Evolutionary conservation across 2,797 vertebrate species (phyloP).

Genomic region (Acestrorhynchus altus): DNA sequence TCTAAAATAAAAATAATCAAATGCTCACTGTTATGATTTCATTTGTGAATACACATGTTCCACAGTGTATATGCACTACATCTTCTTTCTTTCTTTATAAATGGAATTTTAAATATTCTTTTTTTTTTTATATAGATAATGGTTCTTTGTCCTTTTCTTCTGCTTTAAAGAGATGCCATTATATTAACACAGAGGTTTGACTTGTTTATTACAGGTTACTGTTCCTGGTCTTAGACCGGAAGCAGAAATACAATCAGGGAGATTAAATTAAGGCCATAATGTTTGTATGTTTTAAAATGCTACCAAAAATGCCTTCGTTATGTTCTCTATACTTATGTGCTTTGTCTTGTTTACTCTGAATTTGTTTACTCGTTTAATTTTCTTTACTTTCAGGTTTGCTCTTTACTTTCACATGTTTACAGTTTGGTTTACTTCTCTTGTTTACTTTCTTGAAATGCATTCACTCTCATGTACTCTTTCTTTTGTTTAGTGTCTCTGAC

Average conservation of each 20-base stretch:
- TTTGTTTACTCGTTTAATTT: too few relatives aligned
- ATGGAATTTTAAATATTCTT: background rate
- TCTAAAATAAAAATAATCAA: too few relatives aligned
- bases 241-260: too few relatives aligned
- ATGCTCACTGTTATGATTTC: too few relatives aligned
- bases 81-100: background rate
- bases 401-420: too few relatives aligned
- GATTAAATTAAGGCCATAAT: background rate
- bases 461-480: background rate
- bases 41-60: too few relatives aligned
- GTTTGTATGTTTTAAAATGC: background rate
- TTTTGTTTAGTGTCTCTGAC: background rate
- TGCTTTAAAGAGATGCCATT: background rate
- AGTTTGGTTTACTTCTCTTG: background rate
- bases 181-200: background rate
- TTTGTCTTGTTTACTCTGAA: background rate
- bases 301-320: background rate
- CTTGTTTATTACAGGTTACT: background rate
- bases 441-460: background rate
- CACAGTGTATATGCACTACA: too few relatives aligned
- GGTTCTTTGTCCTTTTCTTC: background rate
- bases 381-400: too few relatives aligned
- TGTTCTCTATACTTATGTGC: background rate
- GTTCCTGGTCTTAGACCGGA: background rate
- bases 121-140: background rate